These are phyloP conservation scores for Mastomys natalensis DNA, from an alignment of 2,113 vertebrate genomes.

Conservation along the genomic window DNA sequence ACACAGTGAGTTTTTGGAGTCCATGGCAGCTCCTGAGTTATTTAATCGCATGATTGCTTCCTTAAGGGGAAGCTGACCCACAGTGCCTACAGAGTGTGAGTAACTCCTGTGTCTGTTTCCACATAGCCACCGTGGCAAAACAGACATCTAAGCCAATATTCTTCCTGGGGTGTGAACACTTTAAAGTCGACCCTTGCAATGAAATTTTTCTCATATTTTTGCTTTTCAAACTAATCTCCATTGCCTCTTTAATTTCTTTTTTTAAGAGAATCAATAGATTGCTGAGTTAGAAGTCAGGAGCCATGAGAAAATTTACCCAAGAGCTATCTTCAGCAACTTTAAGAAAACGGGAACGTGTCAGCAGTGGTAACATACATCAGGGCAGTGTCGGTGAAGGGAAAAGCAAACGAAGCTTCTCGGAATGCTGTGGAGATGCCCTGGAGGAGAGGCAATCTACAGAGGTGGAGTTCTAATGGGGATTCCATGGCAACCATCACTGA, in stretches of 20 bases:
- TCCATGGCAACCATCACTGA: conserved; percentile 57
- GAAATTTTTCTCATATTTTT: conserved; percentile 31
- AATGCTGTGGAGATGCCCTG: not conserved
- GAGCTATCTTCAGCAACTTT: conserved; percentile 3
- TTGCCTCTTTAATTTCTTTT: accelerated
- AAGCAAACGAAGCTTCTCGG: not conserved
- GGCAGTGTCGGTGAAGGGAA: not conserved
- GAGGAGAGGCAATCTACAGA: conserved; percentile 36
- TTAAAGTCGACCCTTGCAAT: not conserved
- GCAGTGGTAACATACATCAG: too few species aligned
- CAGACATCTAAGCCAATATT: not conserved
- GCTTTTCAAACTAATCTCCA: not conserved
- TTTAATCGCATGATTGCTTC: not conserved
- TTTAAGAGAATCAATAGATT: conserved; percentile 13
- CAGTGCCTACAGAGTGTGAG: not conserved
- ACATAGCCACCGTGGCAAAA: not conserved
- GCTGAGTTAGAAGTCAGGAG: conserved; percentile 55
- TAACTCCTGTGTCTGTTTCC: not conserved
- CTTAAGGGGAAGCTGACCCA: not conserved
- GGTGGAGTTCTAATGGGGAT: not conserved
- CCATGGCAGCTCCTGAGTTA: not conserved
- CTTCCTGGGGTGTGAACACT: not conserved
- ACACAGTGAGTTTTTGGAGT: not conserved
- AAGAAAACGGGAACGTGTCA: not conserved
- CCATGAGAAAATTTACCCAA: not conserved